These are phyloP conservation scores for Neosilurus mollespiculum DNA, from an alignment of 2,797 vertebrate genomes.

Conservation along the genomic window DNA sequence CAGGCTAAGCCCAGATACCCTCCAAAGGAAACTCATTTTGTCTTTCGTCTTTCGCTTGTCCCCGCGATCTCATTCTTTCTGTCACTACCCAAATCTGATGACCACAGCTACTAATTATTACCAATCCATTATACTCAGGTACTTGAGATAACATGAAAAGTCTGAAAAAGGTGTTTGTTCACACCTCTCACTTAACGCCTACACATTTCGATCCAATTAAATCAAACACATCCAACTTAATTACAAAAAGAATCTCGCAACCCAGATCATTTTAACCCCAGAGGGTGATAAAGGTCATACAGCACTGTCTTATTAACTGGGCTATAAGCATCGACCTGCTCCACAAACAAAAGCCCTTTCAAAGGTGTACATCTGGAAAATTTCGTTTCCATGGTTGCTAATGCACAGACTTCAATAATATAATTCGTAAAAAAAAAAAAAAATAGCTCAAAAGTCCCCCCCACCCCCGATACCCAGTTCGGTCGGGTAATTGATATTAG, in stretches of 20 bases:
- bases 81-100: not conserved
- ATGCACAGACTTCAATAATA: slow-evolving; percentile 4
- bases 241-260: not conserved
- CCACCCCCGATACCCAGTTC: not conserved
- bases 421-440: not conserved
- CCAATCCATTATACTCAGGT: not conserved
- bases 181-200: not conserved
- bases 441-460: not conserved
- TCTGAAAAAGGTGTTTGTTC: not conserved
- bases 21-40: too few species aligned
- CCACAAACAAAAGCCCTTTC: slow-evolving; percentile 23
- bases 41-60: too few species aligned
- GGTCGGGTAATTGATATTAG: slow-evolving; percentile 41
- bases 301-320: not conserved
- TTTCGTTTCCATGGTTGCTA: slow-evolving; percentile 30
- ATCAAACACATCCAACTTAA: not conserved
- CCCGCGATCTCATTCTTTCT: too few species aligned
- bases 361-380: not conserved
- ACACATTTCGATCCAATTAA: not conserved
- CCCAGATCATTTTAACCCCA: not conserved
- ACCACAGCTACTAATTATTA: not conserved
- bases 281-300: slow-evolving; percentile 9
- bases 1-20: too few species aligned
- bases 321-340: slow-evolving; percentile 9
- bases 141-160: not conserved